Conservation (phyloP, 2,888 invertebrate genomes). For the Drosophila monieri region DNA sequence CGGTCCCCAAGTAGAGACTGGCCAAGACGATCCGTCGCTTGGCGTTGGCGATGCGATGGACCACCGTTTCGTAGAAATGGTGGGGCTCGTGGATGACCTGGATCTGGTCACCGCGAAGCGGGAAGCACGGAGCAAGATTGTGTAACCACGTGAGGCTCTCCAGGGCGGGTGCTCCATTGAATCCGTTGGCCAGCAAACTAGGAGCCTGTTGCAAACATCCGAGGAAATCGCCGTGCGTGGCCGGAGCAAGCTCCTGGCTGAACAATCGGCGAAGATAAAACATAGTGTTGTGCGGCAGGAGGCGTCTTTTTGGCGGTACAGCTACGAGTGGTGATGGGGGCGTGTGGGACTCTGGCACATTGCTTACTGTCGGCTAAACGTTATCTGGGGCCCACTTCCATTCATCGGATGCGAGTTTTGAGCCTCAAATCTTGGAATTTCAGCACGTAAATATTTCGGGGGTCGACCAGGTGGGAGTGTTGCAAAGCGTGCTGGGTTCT, state of each 20-base stretch:
- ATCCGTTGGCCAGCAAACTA: slow-evolving; percentile 62
- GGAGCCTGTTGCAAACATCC: slow-evolving; percentile 71
- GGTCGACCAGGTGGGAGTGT: not conserved
- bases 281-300: slow-evolving; percentile 41
- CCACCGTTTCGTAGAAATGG: slow-evolving; percentile 90
- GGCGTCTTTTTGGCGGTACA: slow-evolving; percentile 3
- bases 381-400: slow-evolving; percentile 22
- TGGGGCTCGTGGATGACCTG: slow-evolving; percentile 90
- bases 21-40: slow-evolving; percentile 91
- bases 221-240: slow-evolving; percentile 73
- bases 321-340: slow-evolving; percentile 4
- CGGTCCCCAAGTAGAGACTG: slow-evolving; percentile 97
- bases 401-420: slow-evolving; percentile 21
- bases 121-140: slow-evolving; percentile 88
- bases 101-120: slow-evolving; percentile 88
- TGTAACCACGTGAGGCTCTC: slow-evolving; percentile 87
- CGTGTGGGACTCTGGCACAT: slow-evolving; percentile 18
- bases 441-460: slow-evolving; percentile 20
- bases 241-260: slow-evolving; percentile 78
- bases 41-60: slow-evolving; percentile 88
- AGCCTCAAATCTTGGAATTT: slow-evolving; percentile 7
- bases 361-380: slow-evolving; percentile 8
- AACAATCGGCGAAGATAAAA: slow-evolving; percentile 81
- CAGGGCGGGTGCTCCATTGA: slow-evolving; percentile 81
- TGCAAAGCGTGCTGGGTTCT: not conserved